Percentiles rank a stretch among this genome's conserved stretches.
Conservation (phyloP, 2,888 invertebrate species). For the Hypomecis atomaria region DNA sequence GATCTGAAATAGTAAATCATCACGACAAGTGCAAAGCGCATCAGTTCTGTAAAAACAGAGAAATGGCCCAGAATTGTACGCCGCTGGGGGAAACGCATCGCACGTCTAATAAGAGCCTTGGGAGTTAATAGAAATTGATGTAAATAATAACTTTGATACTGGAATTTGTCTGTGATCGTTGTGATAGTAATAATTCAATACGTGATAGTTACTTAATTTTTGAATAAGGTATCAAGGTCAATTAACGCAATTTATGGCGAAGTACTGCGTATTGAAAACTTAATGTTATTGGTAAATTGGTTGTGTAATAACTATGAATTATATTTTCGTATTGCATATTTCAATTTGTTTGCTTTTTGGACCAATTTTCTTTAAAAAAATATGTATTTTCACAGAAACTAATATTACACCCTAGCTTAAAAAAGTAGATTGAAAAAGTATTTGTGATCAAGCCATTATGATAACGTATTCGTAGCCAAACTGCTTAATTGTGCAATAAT, state of each 20-base stretch:
- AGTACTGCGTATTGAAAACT: background rate
- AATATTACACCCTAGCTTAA: no score
- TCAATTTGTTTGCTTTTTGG: background rate
- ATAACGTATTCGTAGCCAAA: no score
- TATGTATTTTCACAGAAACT: no score
- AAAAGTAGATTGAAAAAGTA: no score
- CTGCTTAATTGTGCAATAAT: no score
- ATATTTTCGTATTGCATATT: background rate
- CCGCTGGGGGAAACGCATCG: background rate
- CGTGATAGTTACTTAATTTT: background rate
- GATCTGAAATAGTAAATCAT: constrained; percentile 91
- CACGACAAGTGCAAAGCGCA: constrained; percentile 92
- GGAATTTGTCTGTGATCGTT: constrained; percentile 18
- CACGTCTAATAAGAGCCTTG: background rate
- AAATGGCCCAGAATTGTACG: constrained; percentile 50
- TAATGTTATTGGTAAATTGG: no score
- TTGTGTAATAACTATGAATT: constrained; percentile 2
- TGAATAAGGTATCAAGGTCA: background rate
- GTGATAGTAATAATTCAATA: constrained; percentile 10
- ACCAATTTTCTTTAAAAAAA: no score
- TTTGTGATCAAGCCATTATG: no score
- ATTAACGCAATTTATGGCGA: background rate
- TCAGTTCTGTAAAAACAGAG: constrained; percentile 85
- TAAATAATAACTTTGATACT: background rate
- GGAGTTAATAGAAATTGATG: background rate